Percentiles rank a stretch among this genome's conserved stretches.
Conservation (phyloP, 2,113 vertebrate genomes). For the Albula goreensis region DNA sequence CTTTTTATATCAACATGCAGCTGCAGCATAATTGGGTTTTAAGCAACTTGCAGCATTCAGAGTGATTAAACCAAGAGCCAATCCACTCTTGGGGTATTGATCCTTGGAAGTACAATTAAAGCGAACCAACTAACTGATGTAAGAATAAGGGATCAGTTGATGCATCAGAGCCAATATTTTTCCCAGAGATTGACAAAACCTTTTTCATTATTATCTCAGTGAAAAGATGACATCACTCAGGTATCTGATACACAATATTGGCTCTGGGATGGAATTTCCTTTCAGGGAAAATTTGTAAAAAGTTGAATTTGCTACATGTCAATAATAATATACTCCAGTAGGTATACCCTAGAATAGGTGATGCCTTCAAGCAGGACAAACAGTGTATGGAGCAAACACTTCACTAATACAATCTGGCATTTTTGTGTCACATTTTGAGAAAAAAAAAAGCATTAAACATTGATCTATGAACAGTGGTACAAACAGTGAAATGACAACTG, state of each 20-base stretch:
- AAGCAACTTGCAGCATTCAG: conserved; percentile 41
- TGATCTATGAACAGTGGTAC: too few species aligned
- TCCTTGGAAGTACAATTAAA: conserved; percentile 41
- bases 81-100: conserved; percentile 42
- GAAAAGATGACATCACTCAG: neutral
- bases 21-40: conserved; percentile 37
- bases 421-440: too few species aligned
- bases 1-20: conserved; percentile 31
- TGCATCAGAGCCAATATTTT: conserved; percentile 11
- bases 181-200: conserved; percentile 16
- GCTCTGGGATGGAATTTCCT: too few species aligned
- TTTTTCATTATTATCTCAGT: conserved; percentile 10
- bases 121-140: conserved; percentile 24
- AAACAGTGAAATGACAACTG: too few species aligned
- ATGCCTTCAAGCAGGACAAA: too few species aligned
- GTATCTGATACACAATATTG: neutral
- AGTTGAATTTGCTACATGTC: too few species aligned
- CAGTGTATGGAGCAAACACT: too few species aligned
- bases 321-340: too few species aligned
- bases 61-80: conserved; percentile 40
- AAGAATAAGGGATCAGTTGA: conserved; percentile 29
- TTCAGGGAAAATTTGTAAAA: too few species aligned
- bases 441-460: too few species aligned
- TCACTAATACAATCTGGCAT: too few species aligned
- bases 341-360: too few species aligned